Evolutionary conservation across 2,797 vertebrate species (phyloP).

Genomic region (Remorina albescens): DNA sequence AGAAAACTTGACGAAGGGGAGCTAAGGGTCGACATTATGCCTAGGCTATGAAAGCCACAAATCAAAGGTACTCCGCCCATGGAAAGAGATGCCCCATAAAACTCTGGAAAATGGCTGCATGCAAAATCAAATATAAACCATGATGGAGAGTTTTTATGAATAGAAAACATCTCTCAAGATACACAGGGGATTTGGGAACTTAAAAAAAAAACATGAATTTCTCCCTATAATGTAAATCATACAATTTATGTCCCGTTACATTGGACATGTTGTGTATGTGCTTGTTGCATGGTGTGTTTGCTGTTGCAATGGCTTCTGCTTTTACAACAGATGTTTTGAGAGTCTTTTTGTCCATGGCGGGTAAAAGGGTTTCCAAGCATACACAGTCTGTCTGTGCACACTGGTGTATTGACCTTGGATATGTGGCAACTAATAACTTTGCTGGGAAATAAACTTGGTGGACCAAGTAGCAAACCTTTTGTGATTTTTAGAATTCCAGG

Average conservation of each 20-base stretch:
- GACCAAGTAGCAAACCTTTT: constrained; percentile 59
- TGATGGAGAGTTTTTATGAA: constrained; percentile 55
- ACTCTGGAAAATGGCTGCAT: constrained; percentile 61
- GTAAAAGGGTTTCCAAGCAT: constrained; percentile 37
- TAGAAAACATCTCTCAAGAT: constrained; percentile 42
- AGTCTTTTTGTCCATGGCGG: constrained; percentile 41
- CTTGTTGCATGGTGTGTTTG: constrained; percentile 20
- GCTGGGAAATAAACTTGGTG: constrained; percentile 54
- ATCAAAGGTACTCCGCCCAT: constrained; percentile 72
- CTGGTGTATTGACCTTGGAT: constrained; percentile 43
- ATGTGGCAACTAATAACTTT: constrained; percentile 57
- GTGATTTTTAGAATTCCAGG: constrained; percentile 53
- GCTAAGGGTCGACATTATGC: constrained; percentile 53
- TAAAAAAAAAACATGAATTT: constrained; percentile 8
- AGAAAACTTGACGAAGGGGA: constrained; percentile 60
- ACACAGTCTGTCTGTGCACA: constrained; percentile 9
- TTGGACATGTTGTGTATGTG: neutral
- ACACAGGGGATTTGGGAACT: constrained; percentile 26
- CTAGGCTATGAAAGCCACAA: constrained; percentile 70
- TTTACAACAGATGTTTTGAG: constrained; percentile 13
- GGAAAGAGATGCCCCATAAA: constrained; percentile 72
- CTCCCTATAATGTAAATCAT: neutral
- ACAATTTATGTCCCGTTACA: neutral
- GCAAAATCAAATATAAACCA: constrained; percentile 57
- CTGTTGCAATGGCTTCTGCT: constrained; percentile 14